Percentiles rank a stretch among this genome's conserved stretches.
Evolutionary conservation across 2,113 vertebrate genomes (phyloP).

Genomic region (Amia ocellicauda): DNA sequence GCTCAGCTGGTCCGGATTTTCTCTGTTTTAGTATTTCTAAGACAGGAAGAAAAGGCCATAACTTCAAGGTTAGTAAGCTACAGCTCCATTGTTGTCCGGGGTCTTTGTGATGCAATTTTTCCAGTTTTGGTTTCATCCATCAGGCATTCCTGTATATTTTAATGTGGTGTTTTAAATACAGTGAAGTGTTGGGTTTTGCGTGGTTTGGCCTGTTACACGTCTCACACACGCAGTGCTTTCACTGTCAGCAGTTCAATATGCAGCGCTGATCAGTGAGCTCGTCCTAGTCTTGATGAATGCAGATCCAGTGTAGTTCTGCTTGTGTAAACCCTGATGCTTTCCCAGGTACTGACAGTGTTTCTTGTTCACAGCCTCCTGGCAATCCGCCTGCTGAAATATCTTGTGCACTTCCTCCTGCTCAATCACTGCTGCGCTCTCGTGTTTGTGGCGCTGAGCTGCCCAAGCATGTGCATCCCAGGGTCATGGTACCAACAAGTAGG

Average conservation of each 20-base stretch:
- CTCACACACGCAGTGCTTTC: too few species aligned
- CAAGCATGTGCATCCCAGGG: not conserved
- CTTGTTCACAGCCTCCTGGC: conserved; percentile 22
- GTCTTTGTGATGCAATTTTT: too few species aligned
- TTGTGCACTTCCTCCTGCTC: conserved; percentile 16
- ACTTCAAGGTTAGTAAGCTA: conserved; percentile 22
- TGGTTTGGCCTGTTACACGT: too few species aligned
- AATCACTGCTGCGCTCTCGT: conserved; percentile 15
- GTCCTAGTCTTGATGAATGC: not conserved
- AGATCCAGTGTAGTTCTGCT: too few species aligned
- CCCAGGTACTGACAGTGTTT: too few species aligned
- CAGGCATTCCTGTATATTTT: not conserved
- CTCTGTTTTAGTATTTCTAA: conserved; percentile 20
- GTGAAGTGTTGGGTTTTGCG: too few species aligned
- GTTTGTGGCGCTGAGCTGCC: conserved; percentile 10
- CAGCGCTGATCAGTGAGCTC: too few species aligned
- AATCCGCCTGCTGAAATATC: conserved; percentile 26
- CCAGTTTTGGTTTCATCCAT: too few species aligned
- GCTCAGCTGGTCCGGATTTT: conserved; percentile 21
- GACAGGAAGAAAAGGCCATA: conserved; percentile 23
- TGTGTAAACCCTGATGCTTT: not conserved
- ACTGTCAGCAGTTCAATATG: too few species aligned
- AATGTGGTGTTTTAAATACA: not conserved
- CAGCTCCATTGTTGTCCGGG: not conserved
- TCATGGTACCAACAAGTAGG: conserved; percentile 15